phyloP scores from a whole-genome alignment of 2,113 vertebrate species.

The Stomatorhinus ivindoensis region DNA sequence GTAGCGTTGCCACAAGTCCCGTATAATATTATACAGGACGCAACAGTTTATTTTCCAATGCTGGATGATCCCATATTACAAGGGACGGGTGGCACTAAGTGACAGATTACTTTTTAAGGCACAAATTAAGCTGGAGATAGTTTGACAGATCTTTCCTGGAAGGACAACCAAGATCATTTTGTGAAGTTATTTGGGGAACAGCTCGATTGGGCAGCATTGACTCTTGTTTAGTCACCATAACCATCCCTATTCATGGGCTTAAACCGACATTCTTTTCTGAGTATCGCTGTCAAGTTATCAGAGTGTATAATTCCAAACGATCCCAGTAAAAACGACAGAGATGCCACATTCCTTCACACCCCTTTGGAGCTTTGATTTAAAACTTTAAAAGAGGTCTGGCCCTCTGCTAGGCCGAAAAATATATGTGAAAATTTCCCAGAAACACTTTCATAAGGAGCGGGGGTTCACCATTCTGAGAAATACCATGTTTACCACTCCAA shows the following conservation, averaged over 20 bases:
- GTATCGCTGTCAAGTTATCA: neutral
- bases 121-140: neutral
- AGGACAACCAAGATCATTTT: neutral
- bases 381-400: neutral
- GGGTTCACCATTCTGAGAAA: neutral
- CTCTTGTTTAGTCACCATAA: neutral
- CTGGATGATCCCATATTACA: neutral
- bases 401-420: neutral
- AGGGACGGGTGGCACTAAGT: neutral
- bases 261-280: neutral
- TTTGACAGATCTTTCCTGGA: neutral
- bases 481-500: neutral
- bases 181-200: neutral
- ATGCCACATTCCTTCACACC: neutral
- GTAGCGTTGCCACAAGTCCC: no score
- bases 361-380: neutral
- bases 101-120: neutral
- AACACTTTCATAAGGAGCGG: neutral
- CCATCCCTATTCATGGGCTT: neutral
- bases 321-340: neutral
- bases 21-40: no score
- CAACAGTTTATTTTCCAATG: no score
- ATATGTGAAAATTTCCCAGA: neutral
- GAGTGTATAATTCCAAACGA: neutral
- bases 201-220: neutral